phyloP scores from a whole-genome alignment of 2,888 invertebrate species.

The Protula sp. region DNA sequence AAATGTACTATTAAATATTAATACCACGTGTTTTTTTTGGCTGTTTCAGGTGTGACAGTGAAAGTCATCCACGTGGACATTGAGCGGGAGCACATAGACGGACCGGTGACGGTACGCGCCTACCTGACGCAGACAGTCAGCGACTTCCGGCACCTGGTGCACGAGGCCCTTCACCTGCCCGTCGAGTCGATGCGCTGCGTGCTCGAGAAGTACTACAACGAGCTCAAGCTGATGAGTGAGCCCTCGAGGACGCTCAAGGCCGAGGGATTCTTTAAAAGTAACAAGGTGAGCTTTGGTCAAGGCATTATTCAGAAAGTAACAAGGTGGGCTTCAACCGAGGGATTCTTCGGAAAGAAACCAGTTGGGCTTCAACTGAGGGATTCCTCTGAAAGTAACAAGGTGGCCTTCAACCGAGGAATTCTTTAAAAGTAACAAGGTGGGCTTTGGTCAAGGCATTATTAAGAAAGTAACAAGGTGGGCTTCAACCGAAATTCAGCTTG shows the following conservation, averaged over 20 bases:
- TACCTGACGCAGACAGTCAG: constrained; percentile 2
- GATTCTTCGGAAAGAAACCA: too few species aligned
- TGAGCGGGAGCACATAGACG: background rate
- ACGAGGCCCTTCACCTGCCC: background rate
- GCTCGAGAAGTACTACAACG: background rate
- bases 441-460: too few species aligned
- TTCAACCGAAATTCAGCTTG: too few species aligned
- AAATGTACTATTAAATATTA: too few species aligned
- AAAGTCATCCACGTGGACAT: constrained; percentile 6
- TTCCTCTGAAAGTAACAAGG: too few species aligned
- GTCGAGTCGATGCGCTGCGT: background rate
- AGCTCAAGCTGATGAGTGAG: background rate
- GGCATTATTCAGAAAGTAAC: too few species aligned
- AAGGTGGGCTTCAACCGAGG: too few species aligned
- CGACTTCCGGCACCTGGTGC: background rate
- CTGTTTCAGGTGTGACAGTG: background rate
- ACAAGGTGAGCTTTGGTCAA: constrained; percentile 1
- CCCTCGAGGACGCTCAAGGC: background rate
- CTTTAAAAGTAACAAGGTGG: too few species aligned
- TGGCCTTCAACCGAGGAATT: too few species aligned
- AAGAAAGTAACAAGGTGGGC: too few species aligned
- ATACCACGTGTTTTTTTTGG: background rate
- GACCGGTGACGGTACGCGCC: constrained; percentile 1
- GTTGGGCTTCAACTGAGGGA: too few species aligned
- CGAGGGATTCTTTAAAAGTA: background rate